Evolutionary conservation across 2,888 invertebrate species (phyloP).

Genomic region (Stenodema calcarata): DNA sequence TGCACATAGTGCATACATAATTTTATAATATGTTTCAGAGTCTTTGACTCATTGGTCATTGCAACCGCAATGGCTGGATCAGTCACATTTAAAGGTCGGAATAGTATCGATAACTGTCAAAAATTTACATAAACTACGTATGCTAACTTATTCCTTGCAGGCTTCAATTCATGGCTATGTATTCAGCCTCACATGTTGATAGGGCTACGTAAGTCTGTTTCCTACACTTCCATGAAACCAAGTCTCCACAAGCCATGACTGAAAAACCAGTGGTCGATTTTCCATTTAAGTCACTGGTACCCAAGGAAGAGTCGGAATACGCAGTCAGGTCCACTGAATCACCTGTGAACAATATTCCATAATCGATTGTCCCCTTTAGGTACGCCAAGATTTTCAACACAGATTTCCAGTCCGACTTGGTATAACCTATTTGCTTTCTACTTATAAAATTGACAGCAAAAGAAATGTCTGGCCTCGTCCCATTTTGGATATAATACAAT

Average conservation of each 20-base stretch:
- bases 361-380: too few relatives aligned
- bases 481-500: conserved; percentile 7
- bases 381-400: conserved; percentile 12
- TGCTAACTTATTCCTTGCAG: not conserved
- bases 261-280: too few relatives aligned
- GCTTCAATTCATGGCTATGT: not conserved
- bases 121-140: not conserved
- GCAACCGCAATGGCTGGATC: not conserved
- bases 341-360: too few relatives aligned
- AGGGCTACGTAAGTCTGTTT: not conserved
- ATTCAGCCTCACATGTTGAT: not conserved
- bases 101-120: not conserved
- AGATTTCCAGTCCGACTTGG: not conserved
- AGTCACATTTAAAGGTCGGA: not conserved
- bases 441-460: conserved; percentile 20
- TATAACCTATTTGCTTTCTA: conserved; percentile 17
- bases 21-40: not conserved
- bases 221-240: not conserved
- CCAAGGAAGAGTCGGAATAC: too few relatives aligned
- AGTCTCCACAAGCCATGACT: not conserved
- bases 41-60: not conserved
- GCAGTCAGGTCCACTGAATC: too few relatives aligned
- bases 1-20: not conserved
- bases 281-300: too few relatives aligned
- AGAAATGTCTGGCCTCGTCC: conserved; percentile 1